Percentiles rank a stretch among this genome's conserved stretches.
Evolutionary conservation across 2,797 vertebrate genomes (phyloP).

Genomic region (Typhlichthys subterraneus): DNA sequence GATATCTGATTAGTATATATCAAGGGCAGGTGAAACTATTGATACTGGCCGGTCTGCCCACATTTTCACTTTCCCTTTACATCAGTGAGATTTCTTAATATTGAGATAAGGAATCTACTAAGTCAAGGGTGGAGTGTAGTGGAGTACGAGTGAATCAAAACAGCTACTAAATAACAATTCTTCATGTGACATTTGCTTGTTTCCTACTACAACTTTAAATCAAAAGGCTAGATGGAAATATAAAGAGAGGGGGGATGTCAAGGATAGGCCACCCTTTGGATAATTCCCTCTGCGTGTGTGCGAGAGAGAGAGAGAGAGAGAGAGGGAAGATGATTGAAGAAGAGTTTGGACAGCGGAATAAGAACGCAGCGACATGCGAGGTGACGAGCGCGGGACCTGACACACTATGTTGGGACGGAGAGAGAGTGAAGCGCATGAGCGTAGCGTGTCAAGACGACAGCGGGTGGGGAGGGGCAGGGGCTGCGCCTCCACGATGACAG

Average conservation of each 20-base stretch:
- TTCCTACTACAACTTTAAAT: too few species aligned
- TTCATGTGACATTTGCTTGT: too few species aligned
- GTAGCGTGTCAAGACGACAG: constrained; percentile 43
- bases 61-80: too few species aligned
- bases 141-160: too few species aligned
- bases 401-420: constrained; percentile 31
- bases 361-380: constrained; percentile 42
- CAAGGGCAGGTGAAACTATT: too few species aligned
- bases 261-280: constrained; percentile 16
- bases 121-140: too few species aligned
- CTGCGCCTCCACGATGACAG: constrained; percentile 21
- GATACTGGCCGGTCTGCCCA: too few species aligned
- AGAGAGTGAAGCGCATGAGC: constrained; percentile 31
- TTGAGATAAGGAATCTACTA: too few species aligned
- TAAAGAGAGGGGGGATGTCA: not conserved
- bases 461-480: constrained; percentile 15
- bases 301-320: constrained; percentile 5
- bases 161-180: too few species aligned
- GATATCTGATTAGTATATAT: too few species aligned
- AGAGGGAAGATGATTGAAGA: constrained; percentile 15
- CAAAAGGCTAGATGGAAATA: too few species aligned
- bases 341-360: constrained; percentile 29
- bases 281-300: not conserved
- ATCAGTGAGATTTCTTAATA: too few species aligned
- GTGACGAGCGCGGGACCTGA: constrained; percentile 47